phyloP scores from a whole-genome alignment of 2,797 vertebrate genomes.

The Hapalemur alaotrensis region DNA sequence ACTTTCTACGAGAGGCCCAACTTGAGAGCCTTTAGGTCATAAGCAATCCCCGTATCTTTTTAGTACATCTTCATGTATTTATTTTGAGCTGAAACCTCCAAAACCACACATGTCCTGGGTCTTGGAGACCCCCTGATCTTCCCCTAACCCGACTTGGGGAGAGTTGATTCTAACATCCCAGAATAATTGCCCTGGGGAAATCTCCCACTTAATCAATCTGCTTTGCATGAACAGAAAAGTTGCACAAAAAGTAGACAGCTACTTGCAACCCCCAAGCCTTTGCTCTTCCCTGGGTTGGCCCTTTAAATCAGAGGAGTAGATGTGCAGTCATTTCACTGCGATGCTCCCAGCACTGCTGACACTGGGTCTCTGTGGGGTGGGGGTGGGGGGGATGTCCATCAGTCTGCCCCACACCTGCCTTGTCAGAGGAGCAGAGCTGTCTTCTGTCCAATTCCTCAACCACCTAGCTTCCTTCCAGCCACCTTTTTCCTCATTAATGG shows the following conservation, averaged over 20 bases:
- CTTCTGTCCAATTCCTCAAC: no score
- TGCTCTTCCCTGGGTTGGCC: not conserved
- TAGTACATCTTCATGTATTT: not conserved
- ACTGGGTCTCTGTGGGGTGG: not conserved
- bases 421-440: not conserved
- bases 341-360: no score
- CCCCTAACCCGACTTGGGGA: accelerated
- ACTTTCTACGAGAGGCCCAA: not conserved
- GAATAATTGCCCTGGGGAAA: not conserved
- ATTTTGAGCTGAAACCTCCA: not conserved
- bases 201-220: not conserved
- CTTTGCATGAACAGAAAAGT: not conserved
- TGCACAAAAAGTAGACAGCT: accelerated
- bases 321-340: no score
- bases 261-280: not conserved
- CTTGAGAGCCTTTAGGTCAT: not conserved
- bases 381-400: accelerated
- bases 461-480: not conserved
- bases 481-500: not conserved
- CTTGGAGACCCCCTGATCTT: not conserved
- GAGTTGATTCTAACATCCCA: not conserved
- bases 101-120: not conserved
- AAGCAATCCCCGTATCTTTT: not conserved
- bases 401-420: not conserved
- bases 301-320: not conserved